Base-by-base conservation (phyloP, 2,888 invertebrate genomes). In the Drosophila setosimentum region DNA sequence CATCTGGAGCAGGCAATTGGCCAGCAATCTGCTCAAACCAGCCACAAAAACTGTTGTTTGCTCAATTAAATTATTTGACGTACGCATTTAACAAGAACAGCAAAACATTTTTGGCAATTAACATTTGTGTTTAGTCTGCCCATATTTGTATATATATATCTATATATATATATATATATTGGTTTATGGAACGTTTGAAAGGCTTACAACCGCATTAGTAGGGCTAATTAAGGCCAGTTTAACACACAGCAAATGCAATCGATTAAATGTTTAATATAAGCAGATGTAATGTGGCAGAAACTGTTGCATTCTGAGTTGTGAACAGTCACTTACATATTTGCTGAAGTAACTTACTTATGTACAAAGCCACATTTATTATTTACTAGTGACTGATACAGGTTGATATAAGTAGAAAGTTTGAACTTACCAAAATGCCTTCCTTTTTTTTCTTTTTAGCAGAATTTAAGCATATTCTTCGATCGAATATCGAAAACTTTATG, bases 1-100 rank as follows among this genome's bases (percentile, higher is more conserved):
- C 73, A 64, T 63, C 55, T 61, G 16, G 42, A 62, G 73, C 73
- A 59, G 27, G 57, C 51, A 73, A 73, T 73, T 73, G 60, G 66
- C 50, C 60, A 42, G 35, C 66, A 72, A 78, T 76, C 62, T 72
- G 73, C 45, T 63, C 32, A 45, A 45, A 62, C 54, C 71, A 64
- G 49, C 61, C 61, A 61, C 68, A 73, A 67, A 67, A 73, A 53
- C 40, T 78, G 40, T 59, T 62, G 53, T 65, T 65, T 55, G 58
- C 45, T 27, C 78, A 75, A 70, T 76, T 76, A 51, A 66, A 58
- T 54, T 59, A 61, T 35, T 48, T 64, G 63, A 49, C 55, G 58
- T 13, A 57, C 33, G 27, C 69, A 60, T 42, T 45, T 33, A 37
- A 58, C 27, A n/a, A n/a, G n/a, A n/a, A 35, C 13, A 27, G 49